These are phyloP conservation scores for Pipistrellus pipistrellus DNA, from an alignment of 2,797 vertebrate genomes.

Conservation along the genomic window DNA sequence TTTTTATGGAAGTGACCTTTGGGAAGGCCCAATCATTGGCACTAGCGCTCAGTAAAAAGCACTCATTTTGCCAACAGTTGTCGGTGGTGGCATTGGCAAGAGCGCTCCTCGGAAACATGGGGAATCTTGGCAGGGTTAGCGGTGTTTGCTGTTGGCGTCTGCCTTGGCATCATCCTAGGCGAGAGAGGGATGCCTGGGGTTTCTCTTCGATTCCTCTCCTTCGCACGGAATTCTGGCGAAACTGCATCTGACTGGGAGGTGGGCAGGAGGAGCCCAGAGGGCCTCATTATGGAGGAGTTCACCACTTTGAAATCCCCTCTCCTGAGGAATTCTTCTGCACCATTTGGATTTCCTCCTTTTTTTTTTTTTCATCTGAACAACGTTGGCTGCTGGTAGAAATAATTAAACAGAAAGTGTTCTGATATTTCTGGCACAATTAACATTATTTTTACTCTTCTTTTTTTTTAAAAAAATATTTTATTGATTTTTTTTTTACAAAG, in stretches of 20 bases:
- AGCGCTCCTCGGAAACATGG: slow-evolving; percentile 44
- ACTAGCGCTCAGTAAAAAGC: slow-evolving; percentile 4
- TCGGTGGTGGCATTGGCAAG: slow-evolving; percentile 28
- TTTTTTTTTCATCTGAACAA: background rate
- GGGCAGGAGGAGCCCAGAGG: slow-evolving; percentile 13
- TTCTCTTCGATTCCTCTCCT: slow-evolving; percentile 56
- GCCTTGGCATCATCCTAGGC: slow-evolving; percentile 60
- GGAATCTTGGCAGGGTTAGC: slow-evolving; percentile 58
- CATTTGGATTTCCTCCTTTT: slow-evolving; percentile 63
- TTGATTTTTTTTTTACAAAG: no score
- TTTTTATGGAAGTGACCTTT: background rate
- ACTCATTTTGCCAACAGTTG: background rate
- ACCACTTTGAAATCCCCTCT: slow-evolving; percentile 53
- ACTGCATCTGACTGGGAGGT: background rate
- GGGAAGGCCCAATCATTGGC: background rate
- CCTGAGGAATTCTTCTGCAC: slow-evolving; percentile 57
- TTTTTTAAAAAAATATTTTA: background rate
- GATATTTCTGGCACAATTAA: slow-evolving; percentile 71
- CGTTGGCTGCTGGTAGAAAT: slow-evolving; percentile 70
- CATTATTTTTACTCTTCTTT: background rate
- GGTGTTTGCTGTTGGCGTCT: slow-evolving; percentile 69
- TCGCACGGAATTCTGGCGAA: background rate
- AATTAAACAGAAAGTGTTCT: slow-evolving; percentile 78
- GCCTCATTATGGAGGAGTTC: slow-evolving; percentile 18
- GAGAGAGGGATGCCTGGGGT: slow-evolving; percentile 53